Evolutionary conservation across 2,113 vertebrate genomes (phyloP), one percentile per base, ranked within the genome.

Genomic region (Eurypyga helias): DNA sequence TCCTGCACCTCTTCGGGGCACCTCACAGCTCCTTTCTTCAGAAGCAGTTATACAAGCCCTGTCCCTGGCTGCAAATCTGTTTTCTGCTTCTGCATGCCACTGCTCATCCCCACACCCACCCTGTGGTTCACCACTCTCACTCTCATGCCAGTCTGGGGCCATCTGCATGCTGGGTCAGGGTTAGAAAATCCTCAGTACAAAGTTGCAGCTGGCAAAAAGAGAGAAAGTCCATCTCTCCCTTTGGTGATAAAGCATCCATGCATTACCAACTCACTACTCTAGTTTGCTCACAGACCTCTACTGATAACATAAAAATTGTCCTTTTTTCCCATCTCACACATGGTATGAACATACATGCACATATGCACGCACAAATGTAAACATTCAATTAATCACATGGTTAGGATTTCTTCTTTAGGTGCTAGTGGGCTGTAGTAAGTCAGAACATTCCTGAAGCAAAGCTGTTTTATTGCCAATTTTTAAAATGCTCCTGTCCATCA

Each of bases 401-500:
- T 29, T 69, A 33, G 52, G 36, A 58, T 36, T 49, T 8, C 20
- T n/a, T 23, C 36, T 23, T 57, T 62, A 67, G 54, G 28, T 72
- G 36, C 29, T 69, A 19, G 52, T 84, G 61, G 77, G 28, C 52
- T 83, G 52, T 41, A 55, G 55, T 0, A 0, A 87, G 61, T 77
- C 54, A 64, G 58, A 78, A 70, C 52, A 61, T 88, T 83, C n/a
- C 65, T 36, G 85, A 87, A 83, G 79, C 62, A 84, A 92, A 91
- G 51, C 52, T 46, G 51, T 41, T 82, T 93, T 71, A 76, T 87
- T 91, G 54, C 36, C 19, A 78, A 66, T 87, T 95, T 92, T 73
- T 48, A 94, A 87, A 95, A 60, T 2, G 4, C 20, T 77, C 45
- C 48, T 96, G 87, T 87, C 93, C 83, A 43, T 93, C 36, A 82